Evolutionary conservation across 1,140 invertebrate species (phyloP).

Genomic region (Gryon sp.): DNA sequence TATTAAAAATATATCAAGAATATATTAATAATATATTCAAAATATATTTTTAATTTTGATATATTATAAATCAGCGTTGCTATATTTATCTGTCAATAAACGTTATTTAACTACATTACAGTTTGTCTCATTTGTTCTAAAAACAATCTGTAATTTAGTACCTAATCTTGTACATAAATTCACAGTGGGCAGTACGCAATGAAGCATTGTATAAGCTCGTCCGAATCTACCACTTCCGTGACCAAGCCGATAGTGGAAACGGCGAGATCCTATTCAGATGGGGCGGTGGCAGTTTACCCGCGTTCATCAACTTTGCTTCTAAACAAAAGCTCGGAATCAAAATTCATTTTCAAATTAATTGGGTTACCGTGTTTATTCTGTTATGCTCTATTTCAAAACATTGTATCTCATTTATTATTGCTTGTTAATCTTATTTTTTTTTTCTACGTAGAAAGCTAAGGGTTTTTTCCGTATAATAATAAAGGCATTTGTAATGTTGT

Average conservation of each 20-base stretch:
- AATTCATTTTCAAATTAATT: constrained; percentile 48
- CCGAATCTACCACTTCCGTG: constrained; percentile 50
- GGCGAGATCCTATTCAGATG: constrained; percentile 42
- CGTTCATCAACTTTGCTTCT: constrained; percentile 47
- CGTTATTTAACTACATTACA: constrained; percentile 13
- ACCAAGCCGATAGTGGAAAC: constrained; percentile 58
- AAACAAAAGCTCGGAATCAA: constrained; percentile 47
- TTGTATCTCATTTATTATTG: too few relatives aligned
- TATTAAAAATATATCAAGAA: too few relatives aligned
- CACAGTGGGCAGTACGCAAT: constrained; percentile 28
- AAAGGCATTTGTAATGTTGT: too few relatives aligned
- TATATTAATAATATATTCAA: too few relatives aligned
- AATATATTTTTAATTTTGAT: too few relatives aligned
- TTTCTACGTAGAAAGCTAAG: too few relatives aligned
- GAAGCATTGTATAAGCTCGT: constrained; percentile 46
- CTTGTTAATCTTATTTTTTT: too few relatives aligned
- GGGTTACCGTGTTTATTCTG: too few relatives aligned
- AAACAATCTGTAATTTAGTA: constrained; percentile 23
- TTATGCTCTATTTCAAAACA: too few relatives aligned
- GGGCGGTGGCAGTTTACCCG: constrained; percentile 28
- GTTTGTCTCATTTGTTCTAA: constrained; percentile 18
- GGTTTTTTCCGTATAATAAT: too few relatives aligned
- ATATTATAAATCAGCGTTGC: too few relatives aligned
- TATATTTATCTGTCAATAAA: too few relatives aligned
- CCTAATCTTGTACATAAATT: constrained; percentile 44